phyloP scores from a whole-genome alignment of 2,113 vertebrate species.

The Melanostigma gelatinosum region DNA sequence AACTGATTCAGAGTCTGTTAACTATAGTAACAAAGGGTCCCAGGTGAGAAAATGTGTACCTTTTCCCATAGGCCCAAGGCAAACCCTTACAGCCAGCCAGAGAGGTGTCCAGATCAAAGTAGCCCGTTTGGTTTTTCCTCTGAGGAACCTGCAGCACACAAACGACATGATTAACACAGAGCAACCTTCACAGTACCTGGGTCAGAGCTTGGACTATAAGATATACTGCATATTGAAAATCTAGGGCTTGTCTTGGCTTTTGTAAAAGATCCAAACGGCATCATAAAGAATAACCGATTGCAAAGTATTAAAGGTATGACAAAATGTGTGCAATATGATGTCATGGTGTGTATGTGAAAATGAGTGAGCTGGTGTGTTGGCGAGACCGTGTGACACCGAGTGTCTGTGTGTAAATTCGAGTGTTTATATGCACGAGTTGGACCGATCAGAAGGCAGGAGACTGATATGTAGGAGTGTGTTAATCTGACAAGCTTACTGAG shows the following conservation, averaged over 20 bases:
- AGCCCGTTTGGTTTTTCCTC: constrained; percentile 94
- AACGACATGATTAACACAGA: constrained; percentile 46
- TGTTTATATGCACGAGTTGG: background rate
- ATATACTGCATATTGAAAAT: background rate
- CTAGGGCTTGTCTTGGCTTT: background rate
- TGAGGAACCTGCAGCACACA: constrained; percentile 91
- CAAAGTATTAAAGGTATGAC: background rate
- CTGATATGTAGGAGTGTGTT: constrained; percentile 21
- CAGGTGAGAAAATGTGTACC: constrained; percentile 79
- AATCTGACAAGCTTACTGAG: constrained; percentile 22
- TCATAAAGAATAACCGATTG: background rate
- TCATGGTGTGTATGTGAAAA: background rate
- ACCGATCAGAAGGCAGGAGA: constrained; percentile 37
- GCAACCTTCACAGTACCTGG: background rate
- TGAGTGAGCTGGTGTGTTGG: background rate
- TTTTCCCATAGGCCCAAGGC: constrained; percentile 88
- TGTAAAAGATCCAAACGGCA: background rate
- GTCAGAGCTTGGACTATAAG: background rate
- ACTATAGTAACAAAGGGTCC: constrained; percentile 17
- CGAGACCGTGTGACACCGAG: background rate
- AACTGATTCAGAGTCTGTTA: background rate
- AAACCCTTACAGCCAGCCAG: constrained; percentile 89
- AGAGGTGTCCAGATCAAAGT: constrained; percentile 96
- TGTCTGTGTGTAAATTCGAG: background rate
- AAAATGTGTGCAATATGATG: background rate